phyloP scores from a whole-genome alignment of 2,797 vertebrate genomes.

The Aselliscus stoliczkanus region DNA sequence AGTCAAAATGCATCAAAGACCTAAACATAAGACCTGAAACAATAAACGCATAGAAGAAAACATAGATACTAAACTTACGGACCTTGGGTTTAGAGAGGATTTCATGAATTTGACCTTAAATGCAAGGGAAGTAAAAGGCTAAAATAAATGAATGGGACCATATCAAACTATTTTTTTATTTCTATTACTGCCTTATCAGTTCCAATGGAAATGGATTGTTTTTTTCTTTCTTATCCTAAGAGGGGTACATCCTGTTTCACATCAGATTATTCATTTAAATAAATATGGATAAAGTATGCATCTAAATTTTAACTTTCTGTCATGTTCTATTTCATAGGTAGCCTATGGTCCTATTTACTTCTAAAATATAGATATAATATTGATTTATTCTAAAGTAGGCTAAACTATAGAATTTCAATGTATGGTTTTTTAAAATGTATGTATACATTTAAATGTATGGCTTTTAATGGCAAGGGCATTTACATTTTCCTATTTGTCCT shows the following conservation, averaged over 20 bases:
- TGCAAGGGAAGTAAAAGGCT: too few relatives aligned
- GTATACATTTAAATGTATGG: background rate
- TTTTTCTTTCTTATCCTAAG: background rate
- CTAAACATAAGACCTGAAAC: too few relatives aligned
- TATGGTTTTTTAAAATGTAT: background rate
- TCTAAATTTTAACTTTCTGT: background rate
- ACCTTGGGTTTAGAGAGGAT: too few relatives aligned
- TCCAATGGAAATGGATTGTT: constrained; percentile 51
- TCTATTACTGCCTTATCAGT: constrained; percentile 59
- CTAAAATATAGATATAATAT: background rate
- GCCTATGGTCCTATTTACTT: background rate
- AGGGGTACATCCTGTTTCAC: background rate
- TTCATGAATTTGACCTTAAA: too few relatives aligned
- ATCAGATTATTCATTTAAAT: background rate
- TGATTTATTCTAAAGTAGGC: background rate
- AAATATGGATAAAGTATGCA: background rate
- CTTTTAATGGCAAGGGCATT: background rate
- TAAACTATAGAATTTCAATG: background rate
- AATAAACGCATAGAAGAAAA: too few relatives aligned
- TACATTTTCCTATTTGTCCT: background rate
- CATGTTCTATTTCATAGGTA: background rate
- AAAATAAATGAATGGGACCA: too few relatives aligned
- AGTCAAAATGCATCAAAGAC: too few relatives aligned
- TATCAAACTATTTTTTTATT: constrained; percentile 8
- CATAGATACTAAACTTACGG: too few relatives aligned